A percentile compares a stretch with the other conserved stretches of the same genome.
phyloP scores from a whole-genome alignment of 2,888 invertebrate species.

The Bimastos eiseni region DNA sequence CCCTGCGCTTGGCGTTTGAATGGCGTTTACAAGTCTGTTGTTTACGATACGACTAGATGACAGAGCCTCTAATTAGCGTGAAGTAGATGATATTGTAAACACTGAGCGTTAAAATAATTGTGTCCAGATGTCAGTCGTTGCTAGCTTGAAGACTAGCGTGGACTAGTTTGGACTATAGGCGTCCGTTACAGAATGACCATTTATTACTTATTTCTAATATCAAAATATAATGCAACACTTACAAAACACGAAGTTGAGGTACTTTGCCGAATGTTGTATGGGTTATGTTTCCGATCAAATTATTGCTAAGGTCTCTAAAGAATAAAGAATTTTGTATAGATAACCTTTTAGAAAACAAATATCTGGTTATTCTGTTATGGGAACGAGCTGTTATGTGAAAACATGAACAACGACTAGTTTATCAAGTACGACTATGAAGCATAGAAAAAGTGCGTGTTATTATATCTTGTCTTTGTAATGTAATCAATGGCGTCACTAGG shows the following conservation, averaged over 20 bases:
- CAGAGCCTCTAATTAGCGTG: no score
- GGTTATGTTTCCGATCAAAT: not conserved
- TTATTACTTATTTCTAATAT: not conserved
- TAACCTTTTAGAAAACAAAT: not conserved
- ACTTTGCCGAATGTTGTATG: not conserved
- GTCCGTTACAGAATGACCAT: not conserved
- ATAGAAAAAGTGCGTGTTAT: not conserved
- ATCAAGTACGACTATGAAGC: not conserved
- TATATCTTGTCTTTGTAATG: no score
- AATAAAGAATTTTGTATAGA: not conserved
- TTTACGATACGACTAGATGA: no score
- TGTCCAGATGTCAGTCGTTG: no score
- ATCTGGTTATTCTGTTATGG: no score
- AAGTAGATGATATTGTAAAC: no score
- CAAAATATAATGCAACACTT: not conserved
- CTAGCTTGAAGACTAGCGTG: no score
- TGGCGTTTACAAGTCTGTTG: no score
- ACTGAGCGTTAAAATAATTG: no score
- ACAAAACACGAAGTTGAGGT: not conserved
- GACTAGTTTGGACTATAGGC: no score
- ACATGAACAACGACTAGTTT: not conserved
- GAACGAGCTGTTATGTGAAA: not conserved
- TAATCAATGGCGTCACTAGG: no score
- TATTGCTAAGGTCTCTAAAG: not conserved
- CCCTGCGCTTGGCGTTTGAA: no score